Evolutionary conservation across 2,888 invertebrate species (phyloP).

Genomic region (Ormyrus nitidulus): DNA sequence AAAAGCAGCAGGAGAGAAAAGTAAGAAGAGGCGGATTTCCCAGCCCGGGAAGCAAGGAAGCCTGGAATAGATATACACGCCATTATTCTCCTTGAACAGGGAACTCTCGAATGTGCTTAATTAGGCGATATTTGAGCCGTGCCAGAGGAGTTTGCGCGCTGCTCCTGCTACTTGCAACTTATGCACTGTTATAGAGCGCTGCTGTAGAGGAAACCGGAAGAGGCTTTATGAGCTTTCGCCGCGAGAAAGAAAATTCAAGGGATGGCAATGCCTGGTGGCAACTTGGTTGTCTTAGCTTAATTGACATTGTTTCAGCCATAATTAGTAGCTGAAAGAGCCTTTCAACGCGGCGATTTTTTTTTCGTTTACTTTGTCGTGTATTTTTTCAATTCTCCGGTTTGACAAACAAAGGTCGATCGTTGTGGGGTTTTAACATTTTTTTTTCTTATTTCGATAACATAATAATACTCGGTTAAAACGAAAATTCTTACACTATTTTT

Average conservation of each 20-base stretch:
- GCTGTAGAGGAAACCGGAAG: not conserved
- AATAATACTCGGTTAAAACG: no score
- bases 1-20: not conserved
- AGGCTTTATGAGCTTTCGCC: conserved; percentile 41
- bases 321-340: conserved; percentile 13
- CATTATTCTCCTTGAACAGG: conserved; percentile 60
- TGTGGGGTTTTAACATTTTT: no score
- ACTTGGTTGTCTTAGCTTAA: conserved; percentile 32
- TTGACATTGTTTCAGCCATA: conserved; percentile 37
- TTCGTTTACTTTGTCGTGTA: not conserved
- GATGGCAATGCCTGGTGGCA: not conserved
- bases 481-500: no score
- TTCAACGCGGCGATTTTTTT: conserved; percentile 12
- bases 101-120: conserved; percentile 71
- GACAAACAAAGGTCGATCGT: not conserved
- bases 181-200: not conserved
- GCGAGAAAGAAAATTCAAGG: conserved; percentile 41
- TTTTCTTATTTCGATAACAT: no score
- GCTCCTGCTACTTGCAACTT: conserved; percentile 18
- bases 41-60: not conserved
- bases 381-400: conserved; percentile 8
- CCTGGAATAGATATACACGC: conserved; percentile 53
- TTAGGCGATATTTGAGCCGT: conserved; percentile 70
- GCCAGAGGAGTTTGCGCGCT: conserved; percentile 59
- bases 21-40: not conserved